phyloP scores from a whole-genome alignment of 1,140 invertebrate species.

The Amphibalanus amphitrite region DNA sequence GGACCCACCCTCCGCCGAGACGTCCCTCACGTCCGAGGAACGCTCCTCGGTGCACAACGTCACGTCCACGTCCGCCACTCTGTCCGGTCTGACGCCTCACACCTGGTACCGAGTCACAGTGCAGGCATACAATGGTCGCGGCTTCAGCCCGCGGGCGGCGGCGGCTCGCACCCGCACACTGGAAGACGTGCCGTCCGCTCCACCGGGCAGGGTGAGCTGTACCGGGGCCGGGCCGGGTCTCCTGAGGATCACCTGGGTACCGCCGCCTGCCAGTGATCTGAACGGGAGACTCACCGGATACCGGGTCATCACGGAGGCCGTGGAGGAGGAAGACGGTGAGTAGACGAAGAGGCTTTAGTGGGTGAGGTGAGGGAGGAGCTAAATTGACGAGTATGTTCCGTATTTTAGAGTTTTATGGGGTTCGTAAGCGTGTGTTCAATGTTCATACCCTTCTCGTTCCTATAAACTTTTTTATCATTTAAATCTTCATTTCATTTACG shows the following conservation, averaged over 20 bases:
- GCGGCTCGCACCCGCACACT: slow-evolving; percentile 54
- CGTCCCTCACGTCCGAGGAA: slow-evolving; percentile 2
- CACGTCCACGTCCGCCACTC: slow-evolving; percentile 10
- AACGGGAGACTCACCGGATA: slow-evolving; percentile 42
- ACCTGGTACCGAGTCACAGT: slow-evolving; percentile 26
- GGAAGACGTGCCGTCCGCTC: slow-evolving; percentile 37
- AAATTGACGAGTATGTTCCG: too few relatives aligned
- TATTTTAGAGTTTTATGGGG: too few relatives aligned
- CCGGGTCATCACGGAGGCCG: slow-evolving; percentile 23
- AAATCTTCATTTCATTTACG: too few relatives aligned
- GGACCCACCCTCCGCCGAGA: slow-evolving; percentile 1
- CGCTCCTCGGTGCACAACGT: slow-evolving; percentile 5
- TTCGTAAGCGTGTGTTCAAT: too few relatives aligned
- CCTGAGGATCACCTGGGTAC: slow-evolving; percentile 24
- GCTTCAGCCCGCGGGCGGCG: slow-evolving; percentile 51
- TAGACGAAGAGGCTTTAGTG: too few relatives aligned
- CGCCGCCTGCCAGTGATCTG: slow-evolving; percentile 31
- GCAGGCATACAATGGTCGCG: slow-evolving; percentile 29
- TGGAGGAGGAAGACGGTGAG: slow-evolving; percentile 12
- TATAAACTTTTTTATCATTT: too few relatives aligned
- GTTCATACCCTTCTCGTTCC: too few relatives aligned
- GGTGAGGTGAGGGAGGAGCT: too few relatives aligned
- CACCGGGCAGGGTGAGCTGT: neutral
- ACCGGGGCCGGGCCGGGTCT: too few relatives aligned
- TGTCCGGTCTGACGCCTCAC: slow-evolving; percentile 21